Evolutionary conservation across 2,113 vertebrate species (phyloP), one percentile per base, ranked within the genome.

Genomic region (Callipepla californica): DNA sequence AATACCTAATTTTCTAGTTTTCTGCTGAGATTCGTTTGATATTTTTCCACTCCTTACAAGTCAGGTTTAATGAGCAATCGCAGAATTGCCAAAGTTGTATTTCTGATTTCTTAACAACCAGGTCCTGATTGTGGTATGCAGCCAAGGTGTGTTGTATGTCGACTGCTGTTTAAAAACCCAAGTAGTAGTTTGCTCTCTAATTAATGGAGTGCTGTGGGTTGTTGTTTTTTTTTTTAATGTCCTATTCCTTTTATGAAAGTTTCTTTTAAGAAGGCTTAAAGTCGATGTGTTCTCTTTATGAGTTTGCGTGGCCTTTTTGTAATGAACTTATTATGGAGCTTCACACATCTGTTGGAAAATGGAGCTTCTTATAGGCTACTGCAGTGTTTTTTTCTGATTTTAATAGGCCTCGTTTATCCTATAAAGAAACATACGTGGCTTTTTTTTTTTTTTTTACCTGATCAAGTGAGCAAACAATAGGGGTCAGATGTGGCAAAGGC

Each of bases 401-500:
- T 97, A 98, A 98, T 96, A 97, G 96, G 95, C 95, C 96, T 97
- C 97, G 21, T 97, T 98, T 97, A 97, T 98, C 97, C 94, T 97
- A 93, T 98, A 97, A 97, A 97, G 95, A 92, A 97, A 79, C 96
- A 94, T 97, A 80, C 90, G 87, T 40, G 40, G 40, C 40, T 40
- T 36, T 36, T 36, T 36, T 36, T 36, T 40, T 53, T 98, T 98
- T 98, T 98, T 97, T 97, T 98, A 98, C 97, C 96, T 97, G 96
- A 98, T 98, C 97, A 96, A 98, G 97, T 96, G 94, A 97, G 96
- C 97, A 97, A 98, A 98, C 98, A 98, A 97, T 96, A 96, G 93
- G 74, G 97, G 98, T 98, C 98, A 98, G 96, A 97, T 97, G 97
- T 97, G 97, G 97, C 96, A 96, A 97, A 93, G 92, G 90, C 83